Evolutionary conservation across 2,888 invertebrate species (phyloP).

Genomic region (Amphipyra tragopoginis): DNA sequence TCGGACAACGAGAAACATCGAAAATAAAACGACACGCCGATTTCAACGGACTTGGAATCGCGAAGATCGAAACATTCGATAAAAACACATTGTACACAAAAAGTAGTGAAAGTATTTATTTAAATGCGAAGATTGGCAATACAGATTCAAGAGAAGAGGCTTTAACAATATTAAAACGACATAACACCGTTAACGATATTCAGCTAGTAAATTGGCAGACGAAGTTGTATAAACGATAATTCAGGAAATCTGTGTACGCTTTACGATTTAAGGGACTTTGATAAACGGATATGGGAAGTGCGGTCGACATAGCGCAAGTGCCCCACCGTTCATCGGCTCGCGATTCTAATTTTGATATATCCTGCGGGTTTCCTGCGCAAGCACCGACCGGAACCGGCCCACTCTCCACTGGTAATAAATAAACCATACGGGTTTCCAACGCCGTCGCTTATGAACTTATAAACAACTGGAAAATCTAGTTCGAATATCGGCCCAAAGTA

Average conservation of each 20-base stretch:
- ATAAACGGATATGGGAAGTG: constrained; percentile 79
- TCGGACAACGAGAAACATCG: constrained; percentile 79
- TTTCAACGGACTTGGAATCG: constrained; percentile 58
- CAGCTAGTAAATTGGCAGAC: constrained; percentile 10
- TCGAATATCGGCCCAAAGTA: constrained; percentile 7
- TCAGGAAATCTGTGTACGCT: constrained; percentile 42
- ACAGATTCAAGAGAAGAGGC: not conserved
- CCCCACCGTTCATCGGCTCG: constrained; percentile 75
- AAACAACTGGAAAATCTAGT: constrained; percentile 49
- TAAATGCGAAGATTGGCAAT: not conserved
- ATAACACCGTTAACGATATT: not conserved
- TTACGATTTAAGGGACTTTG: constrained; percentile 64
- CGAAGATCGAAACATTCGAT: constrained; percentile 55
- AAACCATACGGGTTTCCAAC: constrained; percentile 66
- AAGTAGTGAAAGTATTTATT: constrained; percentile 26
- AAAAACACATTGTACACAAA: constrained; percentile 33
- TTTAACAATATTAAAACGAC: not conserved
- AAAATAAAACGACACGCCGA: constrained; percentile 77
- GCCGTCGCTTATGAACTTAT: constrained; percentile 57
- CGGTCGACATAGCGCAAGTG: constrained; percentile 77
- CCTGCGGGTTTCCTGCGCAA: constrained; percentile 79
- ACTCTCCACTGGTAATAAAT: constrained; percentile 76
- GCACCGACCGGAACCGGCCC: constrained; percentile 75
- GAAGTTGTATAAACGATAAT: constrained; percentile 21
- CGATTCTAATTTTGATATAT: constrained; percentile 85